Base-by-base conservation (phyloP, 1,140 invertebrate genomes). In the Gryon sp. region DNA sequence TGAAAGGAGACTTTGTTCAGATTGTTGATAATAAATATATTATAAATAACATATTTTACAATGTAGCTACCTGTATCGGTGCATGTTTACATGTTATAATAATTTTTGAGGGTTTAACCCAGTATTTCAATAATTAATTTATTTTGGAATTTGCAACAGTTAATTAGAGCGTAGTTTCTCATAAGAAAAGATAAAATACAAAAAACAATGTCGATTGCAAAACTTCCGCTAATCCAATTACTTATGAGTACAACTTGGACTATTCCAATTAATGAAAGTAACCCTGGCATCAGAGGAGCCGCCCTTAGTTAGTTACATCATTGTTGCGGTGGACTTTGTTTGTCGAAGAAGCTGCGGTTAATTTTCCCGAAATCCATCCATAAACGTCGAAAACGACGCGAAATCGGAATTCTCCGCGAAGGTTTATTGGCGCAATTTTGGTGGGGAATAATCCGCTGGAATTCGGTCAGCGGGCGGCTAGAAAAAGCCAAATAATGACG, bases 401-500 rank as follows among this genome's bases (percentile, higher is more conserved):
- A 50, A 68, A 55, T 62, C 48, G 48, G 55, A 68, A 76, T 76
- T 68, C 72, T 48, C 38, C 55, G 34, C 48, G 55, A 55, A 76
- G 30, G 72, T 62, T 76, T 76, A 76, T 68, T 60, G 63, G 63
- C 55, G 28, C 46, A 75, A 60, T 40, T 32, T 52, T 40, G 38
- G 43, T 0, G n/a, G 18, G 50, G 43, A 69, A 76, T 70, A 76
- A 76, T 59, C 48, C 30, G 12, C 11, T 45, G 76, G 76, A 78
- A 78, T 78, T 78, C 76, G 69, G 76, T 78, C 69, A 74, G 52
- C 76, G 57, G 63, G 34, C 55, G 28, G 57, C 57, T 63, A 78
- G 57, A 78, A 78, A 74, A 78, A 78, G 62, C 65, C 52, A 77
- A 80, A 77, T 77, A 80, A 80, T 68, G 78, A 80, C 70, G 63